Evolutionary conservation across 2,888 invertebrate species (phyloP).

Genomic region (Pseudococcus jackbeardsleyi): DNA sequence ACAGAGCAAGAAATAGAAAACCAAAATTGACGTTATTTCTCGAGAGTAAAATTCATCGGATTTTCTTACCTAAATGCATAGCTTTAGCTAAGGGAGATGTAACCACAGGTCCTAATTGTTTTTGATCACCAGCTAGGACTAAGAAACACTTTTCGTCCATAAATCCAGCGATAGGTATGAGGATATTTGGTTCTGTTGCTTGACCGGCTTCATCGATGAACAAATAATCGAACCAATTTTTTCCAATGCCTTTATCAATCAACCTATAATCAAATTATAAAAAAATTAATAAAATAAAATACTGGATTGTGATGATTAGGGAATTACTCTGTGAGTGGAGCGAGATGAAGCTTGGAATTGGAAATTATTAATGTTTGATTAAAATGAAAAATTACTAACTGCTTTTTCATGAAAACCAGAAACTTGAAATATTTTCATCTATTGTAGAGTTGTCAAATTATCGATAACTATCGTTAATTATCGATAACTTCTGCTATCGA

Average conservation of each 20-base stretch:
- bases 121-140: constrained; percentile 81
- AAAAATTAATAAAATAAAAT: no score
- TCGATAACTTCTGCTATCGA: no score
- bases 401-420: no score
- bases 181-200: constrained; percentile 78
- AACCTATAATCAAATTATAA: neutral
- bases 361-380: no score
- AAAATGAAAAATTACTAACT: no score
- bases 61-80: constrained; percentile 70
- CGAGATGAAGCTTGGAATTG: no score
- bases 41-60: no score
- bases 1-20: no score
- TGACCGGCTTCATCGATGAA: constrained; percentile 86
- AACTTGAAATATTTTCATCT: no score
- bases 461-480: no score
- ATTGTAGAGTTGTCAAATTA: no score
- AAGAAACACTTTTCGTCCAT: constrained; percentile 71
- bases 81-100: constrained; percentile 70
- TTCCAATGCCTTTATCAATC: neutral
- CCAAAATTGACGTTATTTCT: no score
- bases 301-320: neutral
- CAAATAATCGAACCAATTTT: constrained; percentile 75
- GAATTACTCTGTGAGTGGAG: neutral
- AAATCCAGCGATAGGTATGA: constrained; percentile 74
- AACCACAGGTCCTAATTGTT: constrained; percentile 79